Evolutionary conservation across 2,888 invertebrate genomes (phyloP), one percentile per base, ranked within the genome.

Genomic region (Trisateles emortualis): DNA sequence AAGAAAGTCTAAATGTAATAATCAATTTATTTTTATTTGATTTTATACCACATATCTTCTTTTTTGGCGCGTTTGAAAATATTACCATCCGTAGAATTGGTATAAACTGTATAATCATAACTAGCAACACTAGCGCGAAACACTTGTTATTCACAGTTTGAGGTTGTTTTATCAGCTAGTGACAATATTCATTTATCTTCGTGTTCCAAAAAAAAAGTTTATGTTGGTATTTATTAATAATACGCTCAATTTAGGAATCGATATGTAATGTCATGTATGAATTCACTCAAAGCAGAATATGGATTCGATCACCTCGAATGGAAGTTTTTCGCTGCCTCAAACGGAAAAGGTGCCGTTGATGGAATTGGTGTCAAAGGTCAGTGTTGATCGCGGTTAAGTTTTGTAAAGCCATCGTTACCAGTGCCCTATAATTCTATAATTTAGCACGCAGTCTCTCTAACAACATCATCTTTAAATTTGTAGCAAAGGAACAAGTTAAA

Each of bases 301-400:
- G 45, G 45, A 48, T 42, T 52, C 42, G 22, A 42, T 45, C 50
- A 65, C 47, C 54, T 64, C 42, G 51, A 65, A 55, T 69, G 67
- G 65, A 60, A 64, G 36, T 63, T 64, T 53, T 63, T 68, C 46
- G 50, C 66, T 52, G 53, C 58, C 41, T 59, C 57, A 39, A 61
- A 66, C 33, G 58, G 66, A 16, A 64, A 63, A 63, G 63, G 66
- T 59, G 64, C 63, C 19, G 63, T 72, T 30, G 64, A 72, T 58
- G 63, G 70, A 52, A 46, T 65, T 17, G 65, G 64, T 55, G 65
- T 66, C 32, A 66, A 64, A 52, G 55, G 63, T 45, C 54, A 17
- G 51, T 59, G 51, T 64, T 54, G 67, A 61, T 55, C 30, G 26
- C 58, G 8, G 65, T 69, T 48, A 66, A 66, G 50, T 52, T 61